phyloP scores from a whole-genome alignment of 92 coral and sea anemone genomes.

The Meandrina meandrites region DNA sequence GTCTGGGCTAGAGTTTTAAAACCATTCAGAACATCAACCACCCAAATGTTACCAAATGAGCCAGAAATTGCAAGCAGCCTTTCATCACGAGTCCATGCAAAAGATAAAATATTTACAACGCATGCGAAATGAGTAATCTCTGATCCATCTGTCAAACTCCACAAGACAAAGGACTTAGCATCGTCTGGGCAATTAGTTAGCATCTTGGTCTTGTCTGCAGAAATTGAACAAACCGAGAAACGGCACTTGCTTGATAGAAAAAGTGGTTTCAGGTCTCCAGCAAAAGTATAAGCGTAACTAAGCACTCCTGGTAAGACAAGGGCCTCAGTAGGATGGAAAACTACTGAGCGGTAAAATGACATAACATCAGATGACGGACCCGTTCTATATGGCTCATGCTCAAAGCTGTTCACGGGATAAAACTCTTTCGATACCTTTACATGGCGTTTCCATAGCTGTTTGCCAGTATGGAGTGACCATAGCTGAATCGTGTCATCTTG shows the following conservation, averaged over 20 bases:
- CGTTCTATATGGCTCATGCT: no score
- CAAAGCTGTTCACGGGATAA: no score
- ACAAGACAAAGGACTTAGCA: background rate
- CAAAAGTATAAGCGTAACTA: background rate
- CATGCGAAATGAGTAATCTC: background rate
- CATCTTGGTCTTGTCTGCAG: slow-evolving; percentile 2
- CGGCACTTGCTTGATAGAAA: background rate
- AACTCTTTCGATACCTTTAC: no score
- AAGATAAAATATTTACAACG: background rate
- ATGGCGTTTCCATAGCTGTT: no score
- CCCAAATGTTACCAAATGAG: background rate
- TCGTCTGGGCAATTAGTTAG: slow-evolving; percentile 1
- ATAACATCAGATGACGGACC: no score
- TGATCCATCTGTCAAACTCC: slow-evolving; percentile 11
- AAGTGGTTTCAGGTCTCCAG: background rate
- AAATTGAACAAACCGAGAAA: background rate
- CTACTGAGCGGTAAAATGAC: background rate
- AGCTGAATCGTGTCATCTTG: no score
- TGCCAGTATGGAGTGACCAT: no score
- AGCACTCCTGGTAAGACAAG: background rate
- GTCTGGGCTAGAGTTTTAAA: no score
- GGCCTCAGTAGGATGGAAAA: slow-evolving; percentile 3
- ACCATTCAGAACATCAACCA: background rate
- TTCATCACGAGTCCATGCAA: slow-evolving; percentile 8
- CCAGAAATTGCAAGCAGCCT: slow-evolving; percentile 2